Conservation (phyloP, 2,113 vertebrate species). For the Limnothrissa miodon region DNA sequence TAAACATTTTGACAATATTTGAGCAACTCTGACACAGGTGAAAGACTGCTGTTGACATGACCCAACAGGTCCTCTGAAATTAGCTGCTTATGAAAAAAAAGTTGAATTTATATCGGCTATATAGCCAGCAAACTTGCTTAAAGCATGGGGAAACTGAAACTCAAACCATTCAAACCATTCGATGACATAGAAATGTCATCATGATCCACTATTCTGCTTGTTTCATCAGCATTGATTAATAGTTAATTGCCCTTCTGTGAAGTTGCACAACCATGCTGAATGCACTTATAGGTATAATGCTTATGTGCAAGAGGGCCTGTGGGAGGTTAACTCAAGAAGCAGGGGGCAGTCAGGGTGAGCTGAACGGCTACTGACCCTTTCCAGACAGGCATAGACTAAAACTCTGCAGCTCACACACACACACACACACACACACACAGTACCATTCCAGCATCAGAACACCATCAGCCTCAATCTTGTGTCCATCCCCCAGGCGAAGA, state of each 20-base stretch:
- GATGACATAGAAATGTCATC: too few relatives aligned
- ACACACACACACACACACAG: not conserved
- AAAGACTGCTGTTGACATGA: not conserved
- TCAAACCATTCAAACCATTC: too few relatives aligned
- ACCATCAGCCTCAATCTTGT: not conserved
- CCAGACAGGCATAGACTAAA: slow-evolving; percentile 16
- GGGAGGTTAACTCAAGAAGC: not conserved
- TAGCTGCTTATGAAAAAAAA: too few relatives aligned
- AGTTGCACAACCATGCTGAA: not conserved
- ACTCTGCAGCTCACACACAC: not conserved
- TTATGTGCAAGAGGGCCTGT: not conserved
- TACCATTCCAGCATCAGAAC: not conserved
- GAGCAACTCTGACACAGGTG: not conserved
- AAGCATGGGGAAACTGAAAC: too few relatives aligned
- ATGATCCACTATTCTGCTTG: not conserved
- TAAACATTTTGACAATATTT: not conserved
- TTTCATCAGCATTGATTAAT: not conserved
- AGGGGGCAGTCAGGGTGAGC: slow-evolving; percentile 32
- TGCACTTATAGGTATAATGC: not conserved
- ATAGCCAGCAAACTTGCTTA: too few relatives aligned
- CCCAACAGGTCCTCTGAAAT: too few relatives aligned
- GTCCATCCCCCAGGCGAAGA: slow-evolving; percentile 27
- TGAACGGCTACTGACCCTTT: slow-evolving; percentile 43
- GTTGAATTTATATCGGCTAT: too few relatives aligned
- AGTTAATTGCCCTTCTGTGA: not conserved